Evolutionary conservation across 2,113 vertebrate genomes (phyloP).

Genomic region (Noctilio leporinus): DNA sequence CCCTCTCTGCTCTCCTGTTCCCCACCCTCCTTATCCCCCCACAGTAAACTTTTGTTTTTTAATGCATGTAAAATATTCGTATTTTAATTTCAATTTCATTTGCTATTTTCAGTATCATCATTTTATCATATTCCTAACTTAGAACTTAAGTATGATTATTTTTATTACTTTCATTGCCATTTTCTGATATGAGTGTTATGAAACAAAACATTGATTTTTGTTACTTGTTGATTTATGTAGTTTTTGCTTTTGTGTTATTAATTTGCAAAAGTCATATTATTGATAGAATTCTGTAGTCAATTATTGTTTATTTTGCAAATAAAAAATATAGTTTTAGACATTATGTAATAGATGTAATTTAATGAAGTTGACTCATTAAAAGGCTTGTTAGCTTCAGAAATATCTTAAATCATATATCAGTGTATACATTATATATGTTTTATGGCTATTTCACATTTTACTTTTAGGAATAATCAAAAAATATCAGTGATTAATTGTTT

Average conservation of each 20-base stretch:
- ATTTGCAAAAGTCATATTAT: not conserved
- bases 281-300: slow-evolving; percentile 11
- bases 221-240: not conserved
- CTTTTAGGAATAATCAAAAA: slow-evolving; percentile 21
- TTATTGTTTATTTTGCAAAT: not conserved
- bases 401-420: not conserved
- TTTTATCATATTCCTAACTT: slow-evolving; percentile 2
- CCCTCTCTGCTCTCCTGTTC: no score
- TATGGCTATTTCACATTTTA: not conserved
- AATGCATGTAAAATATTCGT: not conserved
- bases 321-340: slow-evolving; percentile 14
- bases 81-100: slow-evolving; percentile 23
- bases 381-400: not conserved
- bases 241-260: slow-evolving; percentile 13
- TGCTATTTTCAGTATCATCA: not conserved
- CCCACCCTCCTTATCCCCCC: no score
- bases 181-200: not conserved
- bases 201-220: slow-evolving; percentile 9
- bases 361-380: not conserved
- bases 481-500: not conserved
- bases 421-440: not conserved
- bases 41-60: slow-evolving; percentile 20
- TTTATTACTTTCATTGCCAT: not conserved
- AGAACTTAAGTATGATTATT: not conserved
- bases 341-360: not conserved